phyloP scores from a whole-genome alignment of 2,888 invertebrate species.

The Phrixothrix hirtus region DNA sequence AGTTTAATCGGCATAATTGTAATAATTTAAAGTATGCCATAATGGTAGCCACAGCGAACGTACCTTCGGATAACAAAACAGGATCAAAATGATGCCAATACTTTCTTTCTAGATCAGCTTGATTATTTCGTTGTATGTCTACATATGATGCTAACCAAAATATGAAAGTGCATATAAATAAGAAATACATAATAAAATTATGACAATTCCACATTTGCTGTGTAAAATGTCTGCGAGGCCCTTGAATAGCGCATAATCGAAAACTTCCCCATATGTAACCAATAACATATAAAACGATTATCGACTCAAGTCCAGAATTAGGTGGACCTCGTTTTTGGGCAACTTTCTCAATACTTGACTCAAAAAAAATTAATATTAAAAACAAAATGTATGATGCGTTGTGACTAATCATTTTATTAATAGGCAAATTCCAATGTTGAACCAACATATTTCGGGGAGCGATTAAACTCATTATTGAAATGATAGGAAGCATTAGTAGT shows the following conservation, averaged over 20 bases:
- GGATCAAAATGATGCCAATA: slow-evolving; percentile 70
- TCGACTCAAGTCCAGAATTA: slow-evolving; percentile 59
- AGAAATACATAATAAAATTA: slow-evolving; percentile 62
- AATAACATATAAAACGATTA: slow-evolving; percentile 58
- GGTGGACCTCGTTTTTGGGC: slow-evolving; percentile 64
- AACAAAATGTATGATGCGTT: slow-evolving; percentile 69
- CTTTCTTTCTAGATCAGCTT: slow-evolving; percentile 62
- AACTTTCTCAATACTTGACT: slow-evolving; percentile 64
- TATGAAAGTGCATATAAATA: slow-evolving; percentile 65
- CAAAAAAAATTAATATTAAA: slow-evolving; percentile 64
- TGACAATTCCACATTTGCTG: slow-evolving; percentile 68
- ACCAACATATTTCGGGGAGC: slow-evolving; percentile 57
- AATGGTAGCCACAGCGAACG: slow-evolving; percentile 68
- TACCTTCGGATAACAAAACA: slow-evolving; percentile 66
- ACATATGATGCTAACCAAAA: slow-evolving; percentile 66
- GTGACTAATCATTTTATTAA: slow-evolving; percentile 73
- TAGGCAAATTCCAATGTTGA: slow-evolving; percentile 64
- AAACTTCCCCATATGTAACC: slow-evolving; percentile 62
- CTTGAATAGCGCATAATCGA: slow-evolving; percentile 62
- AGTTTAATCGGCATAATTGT: slow-evolving; percentile 66
- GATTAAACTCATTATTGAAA: slow-evolving; percentile 55
- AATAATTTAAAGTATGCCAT: slow-evolving; percentile 68
- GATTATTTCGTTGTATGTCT: slow-evolving; percentile 57
- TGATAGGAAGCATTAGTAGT: slow-evolving; percentile 55
- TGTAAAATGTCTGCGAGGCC: slow-evolving; percentile 61